These are phyloP conservation scores for Coenonympha arcania DNA, from an alignment of 2,888 invertebrate species.

Conservation along the genomic window DNA sequence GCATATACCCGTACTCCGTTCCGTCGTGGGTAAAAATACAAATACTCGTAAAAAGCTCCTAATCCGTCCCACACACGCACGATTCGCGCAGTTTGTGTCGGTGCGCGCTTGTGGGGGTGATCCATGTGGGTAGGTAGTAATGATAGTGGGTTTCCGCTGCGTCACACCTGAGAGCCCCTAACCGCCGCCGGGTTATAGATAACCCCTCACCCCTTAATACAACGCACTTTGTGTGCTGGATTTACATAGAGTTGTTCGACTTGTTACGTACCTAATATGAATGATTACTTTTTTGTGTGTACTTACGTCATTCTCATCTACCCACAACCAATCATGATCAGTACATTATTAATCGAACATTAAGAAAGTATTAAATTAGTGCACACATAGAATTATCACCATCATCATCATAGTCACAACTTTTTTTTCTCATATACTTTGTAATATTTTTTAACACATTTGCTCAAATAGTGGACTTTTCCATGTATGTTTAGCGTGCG, in stretches of 20 bases:
- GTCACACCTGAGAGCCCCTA: constrained; percentile 74
- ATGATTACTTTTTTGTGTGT: neutral
- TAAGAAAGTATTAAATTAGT: too few relatives aligned
- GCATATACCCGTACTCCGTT: too few relatives aligned
- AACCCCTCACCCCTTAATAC: constrained; percentile 58
- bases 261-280: constrained; percentile 25
- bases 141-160: constrained; percentile 72
- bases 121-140: constrained; percentile 65
- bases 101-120: constrained; percentile 38
- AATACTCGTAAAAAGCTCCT: constrained; percentile 23
- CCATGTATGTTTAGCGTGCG: too few relatives aligned
- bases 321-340: too few relatives aligned
- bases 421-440: too few relatives aligned
- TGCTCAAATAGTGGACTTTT: too few relatives aligned
- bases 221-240: constrained; percentile 41
- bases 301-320: too few relatives aligned
- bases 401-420: too few relatives aligned
- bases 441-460: too few relatives aligned
- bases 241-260: constrained; percentile 44
- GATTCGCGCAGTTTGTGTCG: constrained; percentile 38
- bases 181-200: constrained; percentile 70
- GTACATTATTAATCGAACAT: too few relatives aligned
- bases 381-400: too few relatives aligned
- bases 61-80: constrained; percentile 54
- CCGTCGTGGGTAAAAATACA: too few relatives aligned